Evolutionary conservation across 2,888 invertebrate genomes (phyloP).

Genomic region (Stenodera caucasica): DNA sequence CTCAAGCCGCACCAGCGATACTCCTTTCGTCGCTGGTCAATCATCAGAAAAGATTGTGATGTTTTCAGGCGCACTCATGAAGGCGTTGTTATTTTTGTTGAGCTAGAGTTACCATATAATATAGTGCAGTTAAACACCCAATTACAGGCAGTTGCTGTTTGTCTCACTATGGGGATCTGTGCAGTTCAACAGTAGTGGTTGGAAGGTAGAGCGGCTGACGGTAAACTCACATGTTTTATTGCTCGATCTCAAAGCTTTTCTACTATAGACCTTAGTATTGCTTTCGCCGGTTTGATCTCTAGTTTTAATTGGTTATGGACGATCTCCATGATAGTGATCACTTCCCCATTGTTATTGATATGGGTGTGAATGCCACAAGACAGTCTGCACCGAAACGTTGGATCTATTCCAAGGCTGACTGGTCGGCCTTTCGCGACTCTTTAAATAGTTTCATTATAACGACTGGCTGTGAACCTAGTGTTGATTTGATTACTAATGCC

Average conservation of each 20-base stretch:
- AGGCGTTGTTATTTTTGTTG: too few relatives aligned
- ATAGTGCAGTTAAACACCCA: too few relatives aligned
- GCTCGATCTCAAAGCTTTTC: too few relatives aligned
- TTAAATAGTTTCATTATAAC: background rate
- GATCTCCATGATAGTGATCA: constrained; percentile 11
- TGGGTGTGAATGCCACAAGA: background rate
- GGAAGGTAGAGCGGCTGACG: too few relatives aligned
- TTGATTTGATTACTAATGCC: background rate
- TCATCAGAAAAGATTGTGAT: constrained; percentile 8
- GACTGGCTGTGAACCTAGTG: background rate
- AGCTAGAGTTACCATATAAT: too few relatives aligned
- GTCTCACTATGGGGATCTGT: too few relatives aligned
- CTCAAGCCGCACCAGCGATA: constrained; percentile 1
- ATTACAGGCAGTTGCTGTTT: too few relatives aligned
- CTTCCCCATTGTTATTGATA: constrained; percentile 1
- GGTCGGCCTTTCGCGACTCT: background rate
- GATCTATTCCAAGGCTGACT: background rate
- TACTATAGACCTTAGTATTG: too few relatives aligned
- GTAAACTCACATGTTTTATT: too few relatives aligned
- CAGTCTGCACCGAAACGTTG: background rate
- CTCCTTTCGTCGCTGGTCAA: background rate
- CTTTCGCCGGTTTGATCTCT: too few relatives aligned
- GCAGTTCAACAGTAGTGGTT: too few relatives aligned
- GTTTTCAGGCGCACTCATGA: too few relatives aligned
- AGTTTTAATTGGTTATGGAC: background rate